These are phyloP conservation scores for Pissodes strobi DNA, from an alignment of 1,140 invertebrate species.

Conservation along the genomic window DNA sequence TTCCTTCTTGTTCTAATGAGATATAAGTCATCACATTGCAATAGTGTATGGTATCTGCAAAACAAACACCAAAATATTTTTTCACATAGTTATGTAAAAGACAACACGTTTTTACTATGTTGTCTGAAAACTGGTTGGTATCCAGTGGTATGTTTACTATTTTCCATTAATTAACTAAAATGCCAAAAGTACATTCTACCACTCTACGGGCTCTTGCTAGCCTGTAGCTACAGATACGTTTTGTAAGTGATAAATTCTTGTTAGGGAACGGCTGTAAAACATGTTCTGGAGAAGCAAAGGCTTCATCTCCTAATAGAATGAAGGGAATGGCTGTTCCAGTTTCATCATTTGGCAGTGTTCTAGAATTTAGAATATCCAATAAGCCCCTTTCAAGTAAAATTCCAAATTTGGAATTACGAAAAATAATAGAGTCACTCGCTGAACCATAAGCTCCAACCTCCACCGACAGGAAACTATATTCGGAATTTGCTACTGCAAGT, in stretches of 20 bases:
- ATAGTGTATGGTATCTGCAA: background rate
- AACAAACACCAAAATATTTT: background rate
- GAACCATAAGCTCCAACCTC: slow-evolving; percentile 34
- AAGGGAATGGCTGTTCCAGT: slow-evolving; percentile 34
- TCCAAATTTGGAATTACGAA: slow-evolving; percentile 23
- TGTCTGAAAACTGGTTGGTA: slow-evolving; percentile 5
- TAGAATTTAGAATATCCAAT: slow-evolving; percentile 16
- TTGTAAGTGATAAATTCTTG: slow-evolving; percentile 37
- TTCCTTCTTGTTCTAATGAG: background rate
- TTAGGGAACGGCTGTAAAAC: slow-evolving; percentile 33
- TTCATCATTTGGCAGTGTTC: slow-evolving; percentile 13
- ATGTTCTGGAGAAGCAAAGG: slow-evolving; percentile 38
- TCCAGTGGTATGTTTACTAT: slow-evolving; percentile 39
- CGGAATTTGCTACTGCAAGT: background rate
- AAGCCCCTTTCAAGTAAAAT: background rate
- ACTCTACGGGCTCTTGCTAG: slow-evolving; percentile 48
- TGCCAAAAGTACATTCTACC: slow-evolving; percentile 53
- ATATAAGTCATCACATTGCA: background rate
- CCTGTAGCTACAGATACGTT: slow-evolving; percentile 51
- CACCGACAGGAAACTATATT: slow-evolving; percentile 27
- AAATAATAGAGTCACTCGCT: no score
- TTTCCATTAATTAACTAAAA: slow-evolving; percentile 14
- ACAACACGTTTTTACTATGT: slow-evolving; percentile 2
- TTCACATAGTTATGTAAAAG: background rate
- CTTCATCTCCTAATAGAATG: slow-evolving; percentile 41